phyloP scores from a whole-genome alignment of 1,140 invertebrate species.

The Ruditapes philippinarum region DNA sequence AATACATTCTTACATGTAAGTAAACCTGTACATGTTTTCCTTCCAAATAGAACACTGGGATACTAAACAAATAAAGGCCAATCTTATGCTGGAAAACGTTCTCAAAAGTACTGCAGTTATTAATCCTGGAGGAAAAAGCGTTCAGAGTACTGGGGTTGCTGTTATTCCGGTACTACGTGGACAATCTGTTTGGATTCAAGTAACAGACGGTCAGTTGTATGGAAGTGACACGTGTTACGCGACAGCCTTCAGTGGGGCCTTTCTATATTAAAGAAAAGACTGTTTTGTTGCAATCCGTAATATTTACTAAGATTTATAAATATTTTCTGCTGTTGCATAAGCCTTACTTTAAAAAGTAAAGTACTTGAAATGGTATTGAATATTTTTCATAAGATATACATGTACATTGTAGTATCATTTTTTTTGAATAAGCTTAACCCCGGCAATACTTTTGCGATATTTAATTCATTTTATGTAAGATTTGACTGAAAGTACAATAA shows the following conservation, averaged over 20 bases:
- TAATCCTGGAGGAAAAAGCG: not conserved
- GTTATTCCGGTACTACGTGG: not conserved
- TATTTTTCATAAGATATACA: no score
- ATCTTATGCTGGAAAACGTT: not conserved
- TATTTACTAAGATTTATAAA: no score
- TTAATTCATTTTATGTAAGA: no score
- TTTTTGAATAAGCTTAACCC: no score
- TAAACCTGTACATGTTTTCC: constrained; percentile 42
- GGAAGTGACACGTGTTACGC: not conserved
- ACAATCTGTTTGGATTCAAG: constrained; percentile 3
- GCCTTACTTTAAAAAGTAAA: no score
- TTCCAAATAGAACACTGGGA: constrained; percentile 33
- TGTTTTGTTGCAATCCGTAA: no score
- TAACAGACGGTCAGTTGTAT: not conserved
- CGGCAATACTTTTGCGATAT: no score
- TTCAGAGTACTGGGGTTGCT: not conserved
- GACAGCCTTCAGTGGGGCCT: not conserved
- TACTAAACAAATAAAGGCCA: not conserved
- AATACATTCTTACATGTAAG: no score
- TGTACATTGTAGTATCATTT: no score
- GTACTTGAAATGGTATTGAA: no score
- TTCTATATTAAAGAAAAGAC: not conserved
- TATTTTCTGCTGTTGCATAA: no score
- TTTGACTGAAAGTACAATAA: no score
- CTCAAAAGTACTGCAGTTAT: not conserved